These are phyloP conservation scores for Ptychobarbus kaznakovi DNA, from an alignment of 2,797 vertebrate genomes.

Conservation along the genomic window DNA sequence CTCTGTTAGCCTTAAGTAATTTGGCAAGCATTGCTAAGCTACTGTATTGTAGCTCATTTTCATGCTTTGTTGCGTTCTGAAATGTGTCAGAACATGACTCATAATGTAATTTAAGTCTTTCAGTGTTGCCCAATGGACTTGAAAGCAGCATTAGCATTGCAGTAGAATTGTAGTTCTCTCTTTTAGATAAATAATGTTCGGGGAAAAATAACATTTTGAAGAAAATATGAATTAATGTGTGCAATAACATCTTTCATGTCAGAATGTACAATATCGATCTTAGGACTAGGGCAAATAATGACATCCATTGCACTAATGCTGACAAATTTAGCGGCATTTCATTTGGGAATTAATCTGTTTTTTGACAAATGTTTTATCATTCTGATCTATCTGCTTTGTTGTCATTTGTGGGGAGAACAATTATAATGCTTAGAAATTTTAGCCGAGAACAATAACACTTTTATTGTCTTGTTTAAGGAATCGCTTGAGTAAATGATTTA, in stretches of 20 bases:
- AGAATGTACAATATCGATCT: not conserved
- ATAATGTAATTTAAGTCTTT: not conserved
- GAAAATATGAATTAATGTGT: not conserved
- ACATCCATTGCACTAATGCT: not conserved
- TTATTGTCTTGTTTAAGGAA: not conserved
- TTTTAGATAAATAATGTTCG: not conserved
- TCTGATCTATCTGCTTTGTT: not conserved
- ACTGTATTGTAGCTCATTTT: not conserved
- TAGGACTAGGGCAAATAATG: not conserved
- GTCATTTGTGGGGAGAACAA: too few relatives aligned
- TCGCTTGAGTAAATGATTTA: not conserved
- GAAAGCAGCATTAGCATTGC: not conserved
- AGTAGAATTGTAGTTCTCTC: not conserved
- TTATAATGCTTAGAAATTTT: not conserved
- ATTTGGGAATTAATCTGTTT: not conserved
- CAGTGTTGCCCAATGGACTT: not conserved
- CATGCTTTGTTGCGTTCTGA: not conserved
- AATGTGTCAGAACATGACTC: not conserved
- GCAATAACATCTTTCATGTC: not conserved
- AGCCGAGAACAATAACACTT: not conserved
- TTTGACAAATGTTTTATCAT: not conserved
- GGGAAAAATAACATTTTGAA: too few relatives aligned
- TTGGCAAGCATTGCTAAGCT: not conserved
- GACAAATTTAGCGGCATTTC: not conserved
- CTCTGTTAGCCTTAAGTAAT: slow-evolving; percentile 24